phyloP scores from a whole-genome alignment of 2,797 vertebrate genomes.

The Sylvilagus floridanus region DNA sequence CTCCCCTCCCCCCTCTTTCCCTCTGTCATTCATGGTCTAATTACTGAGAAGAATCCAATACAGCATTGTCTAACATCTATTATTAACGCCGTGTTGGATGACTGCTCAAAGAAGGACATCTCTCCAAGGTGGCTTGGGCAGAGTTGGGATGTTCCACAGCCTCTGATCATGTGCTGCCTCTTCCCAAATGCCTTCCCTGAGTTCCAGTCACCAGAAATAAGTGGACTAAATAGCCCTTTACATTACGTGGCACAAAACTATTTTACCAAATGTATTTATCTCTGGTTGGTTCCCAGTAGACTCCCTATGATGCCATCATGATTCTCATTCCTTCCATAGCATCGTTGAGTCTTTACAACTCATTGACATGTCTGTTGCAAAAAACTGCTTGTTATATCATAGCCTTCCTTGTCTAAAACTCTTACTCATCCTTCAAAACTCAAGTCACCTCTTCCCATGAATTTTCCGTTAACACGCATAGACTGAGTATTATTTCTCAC shows the following conservation, averaged over 20 bases:
- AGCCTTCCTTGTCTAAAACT: not conserved
- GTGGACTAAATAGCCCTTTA: not conserved
- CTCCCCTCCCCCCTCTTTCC: not conserved
- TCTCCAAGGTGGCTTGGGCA: not conserved
- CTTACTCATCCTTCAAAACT: not conserved
- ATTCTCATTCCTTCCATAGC: not conserved
- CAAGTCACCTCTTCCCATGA: not conserved
- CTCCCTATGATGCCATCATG: not conserved
- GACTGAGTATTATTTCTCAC: not conserved
- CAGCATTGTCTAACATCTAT: not conserved
- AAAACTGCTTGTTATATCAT: not conserved
- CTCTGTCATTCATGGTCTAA: not conserved
- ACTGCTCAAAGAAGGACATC: not conserved
- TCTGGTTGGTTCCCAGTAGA: not conserved
- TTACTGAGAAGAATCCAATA: not conserved
- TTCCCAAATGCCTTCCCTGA: not conserved
- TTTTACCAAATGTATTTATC: not conserved
- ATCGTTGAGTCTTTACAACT: not conserved
- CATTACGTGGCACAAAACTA: not conserved
- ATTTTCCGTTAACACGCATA: not conserved
- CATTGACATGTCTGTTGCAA: not conserved
- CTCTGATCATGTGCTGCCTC: not conserved
- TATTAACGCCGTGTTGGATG: not conserved
- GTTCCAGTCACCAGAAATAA: not conserved
- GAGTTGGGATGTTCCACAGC: not conserved